Conservation (phyloP, 1,140 invertebrate genomes). For the Dreissena polymorpha region DNA sequence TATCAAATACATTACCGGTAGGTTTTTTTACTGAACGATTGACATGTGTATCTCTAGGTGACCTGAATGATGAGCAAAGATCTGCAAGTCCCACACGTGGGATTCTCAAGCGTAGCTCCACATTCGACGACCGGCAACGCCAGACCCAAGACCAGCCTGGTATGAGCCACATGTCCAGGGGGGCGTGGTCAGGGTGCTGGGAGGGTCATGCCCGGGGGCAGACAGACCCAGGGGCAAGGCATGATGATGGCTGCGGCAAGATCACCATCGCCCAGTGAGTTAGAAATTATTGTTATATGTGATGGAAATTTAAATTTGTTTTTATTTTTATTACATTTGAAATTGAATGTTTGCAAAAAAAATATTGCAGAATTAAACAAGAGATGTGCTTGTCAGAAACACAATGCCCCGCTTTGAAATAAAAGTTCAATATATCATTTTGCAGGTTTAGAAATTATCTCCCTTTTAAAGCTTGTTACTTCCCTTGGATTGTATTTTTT, state of each 20-base stretch:
- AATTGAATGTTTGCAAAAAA: too few relatives aligned
- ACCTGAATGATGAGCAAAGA: conserved; percentile 39
- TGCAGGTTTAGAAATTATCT: too few relatives aligned
- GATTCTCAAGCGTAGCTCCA: conserved; percentile 44
- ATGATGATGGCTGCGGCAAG: conserved; percentile 48
- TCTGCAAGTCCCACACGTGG: conserved; percentile 44
- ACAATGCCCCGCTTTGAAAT: too few relatives aligned
- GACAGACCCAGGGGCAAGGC: conserved; percentile 28
- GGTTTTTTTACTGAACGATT: background rate
- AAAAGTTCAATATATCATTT: too few relatives aligned
- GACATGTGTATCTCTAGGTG: conserved; percentile 12
- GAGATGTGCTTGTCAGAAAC: too few relatives aligned
- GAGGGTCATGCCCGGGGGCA: conserved; percentile 49
- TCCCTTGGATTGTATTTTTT: too few relatives aligned
- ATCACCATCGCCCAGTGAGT: conserved; percentile 29
- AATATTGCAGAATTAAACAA: too few relatives aligned
- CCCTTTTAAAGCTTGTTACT: too few relatives aligned
- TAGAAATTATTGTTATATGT: background rate
- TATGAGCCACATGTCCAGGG: background rate
- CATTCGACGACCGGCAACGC: conserved; percentile 13
- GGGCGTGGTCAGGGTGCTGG: conserved; percentile 27
- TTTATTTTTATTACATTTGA: too few relatives aligned
- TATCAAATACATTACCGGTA: too few relatives aligned
- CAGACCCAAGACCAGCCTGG: conserved; percentile 20
- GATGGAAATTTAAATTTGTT: background rate